phyloP scores from a whole-genome alignment of 1,140 invertebrate genomes.

The Antheraea pernyi region DNA sequence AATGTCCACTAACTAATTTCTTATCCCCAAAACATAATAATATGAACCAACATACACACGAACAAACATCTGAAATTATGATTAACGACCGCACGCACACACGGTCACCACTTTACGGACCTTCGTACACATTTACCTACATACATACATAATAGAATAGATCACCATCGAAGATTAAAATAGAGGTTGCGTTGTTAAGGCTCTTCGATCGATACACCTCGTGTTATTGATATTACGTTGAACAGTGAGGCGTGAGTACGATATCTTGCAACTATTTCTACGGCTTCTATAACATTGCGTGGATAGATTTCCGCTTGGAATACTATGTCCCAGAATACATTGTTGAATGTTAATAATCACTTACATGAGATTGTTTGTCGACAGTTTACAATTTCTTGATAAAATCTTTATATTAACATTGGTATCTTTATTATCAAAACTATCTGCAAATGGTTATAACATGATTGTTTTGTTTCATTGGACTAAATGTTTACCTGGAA shows the following conservation, averaged over 20 bases:
- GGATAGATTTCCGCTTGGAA: background rate
- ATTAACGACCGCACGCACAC: slow-evolving; percentile 74
- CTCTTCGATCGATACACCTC: slow-evolving; percentile 7
- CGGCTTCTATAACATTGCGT: background rate
- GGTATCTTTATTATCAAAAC: no score
- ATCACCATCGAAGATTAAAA: slow-evolving; percentile 63
- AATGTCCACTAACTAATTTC: slow-evolving; percentile 79
- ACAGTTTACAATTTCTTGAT: no score
- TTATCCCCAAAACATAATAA: slow-evolving; percentile 78
- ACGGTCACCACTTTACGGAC: slow-evolving; percentile 34
- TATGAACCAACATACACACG: slow-evolving; percentile 71
- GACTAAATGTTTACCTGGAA: no score
- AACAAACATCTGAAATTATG: slow-evolving; percentile 77
- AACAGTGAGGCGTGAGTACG: slow-evolving; percentile 4
- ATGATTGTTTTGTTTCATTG: no score
- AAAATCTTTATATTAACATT: no score
- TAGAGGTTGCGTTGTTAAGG: slow-evolving; percentile 36
- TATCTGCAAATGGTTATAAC: no score
- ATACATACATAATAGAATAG: slow-evolving; percentile 57
- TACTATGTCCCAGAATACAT: background rate
- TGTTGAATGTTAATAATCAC: background rate
- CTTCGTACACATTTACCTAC: slow-evolving; percentile 29
- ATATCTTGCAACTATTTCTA: slow-evolving; percentile 9
- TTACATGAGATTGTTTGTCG: no score
- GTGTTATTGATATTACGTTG: slow-evolving; percentile 11